phyloP scores from a whole-genome alignment of 1,140 invertebrate genomes.

The Drosophila simulans region DNA sequence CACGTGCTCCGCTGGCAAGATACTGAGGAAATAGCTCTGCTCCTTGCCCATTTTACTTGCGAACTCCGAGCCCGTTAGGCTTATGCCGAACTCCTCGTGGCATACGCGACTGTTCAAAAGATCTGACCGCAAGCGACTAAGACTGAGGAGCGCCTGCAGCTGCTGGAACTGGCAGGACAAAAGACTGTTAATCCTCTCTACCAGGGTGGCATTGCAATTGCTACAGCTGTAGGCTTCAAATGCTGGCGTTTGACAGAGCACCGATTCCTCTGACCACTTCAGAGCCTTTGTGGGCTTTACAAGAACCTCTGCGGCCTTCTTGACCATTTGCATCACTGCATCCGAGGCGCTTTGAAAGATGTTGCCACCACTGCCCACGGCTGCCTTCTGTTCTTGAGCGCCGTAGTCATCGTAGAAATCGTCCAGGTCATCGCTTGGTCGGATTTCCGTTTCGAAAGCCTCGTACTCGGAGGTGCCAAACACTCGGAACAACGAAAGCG shows the following conservation, averaged over 20 bases:
- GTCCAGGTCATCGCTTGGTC: conserved; percentile 88
- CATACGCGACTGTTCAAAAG: conserved; percentile 67
- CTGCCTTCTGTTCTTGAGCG: conserved; percentile 77
- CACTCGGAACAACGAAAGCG: conserved; percentile 95
- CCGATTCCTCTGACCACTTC: conserved; percentile 35
- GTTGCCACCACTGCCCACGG: conserved; percentile 86
- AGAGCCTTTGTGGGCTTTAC: conserved; percentile 87
- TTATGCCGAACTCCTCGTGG: conserved; percentile 56
- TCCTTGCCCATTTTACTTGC: conserved; percentile 50
- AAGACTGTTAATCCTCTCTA: conserved; percentile 64
- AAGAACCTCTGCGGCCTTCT: conserved; percentile 93
- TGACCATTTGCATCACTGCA: conserved; percentile 94
- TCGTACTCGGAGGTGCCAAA: conserved; percentile 97
- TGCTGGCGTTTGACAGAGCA: conserved; percentile 62
- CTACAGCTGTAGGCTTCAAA: conserved; percentile 59
- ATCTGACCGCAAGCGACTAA: conserved; percentile 51
- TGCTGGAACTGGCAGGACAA: conserved; percentile 71
- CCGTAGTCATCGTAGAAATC: conserved; percentile 87
- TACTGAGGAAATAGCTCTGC: conserved; percentile 86
- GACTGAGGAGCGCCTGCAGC: conserved; percentile 56
- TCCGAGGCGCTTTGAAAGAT: conserved; percentile 93
- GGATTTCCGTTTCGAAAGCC: conserved; percentile 91
- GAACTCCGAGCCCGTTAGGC: conserved; percentile 1
- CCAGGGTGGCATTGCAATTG: conserved; percentile 59
- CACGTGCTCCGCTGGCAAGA: conserved; percentile 89